Base-by-base conservation (phyloP, 2,888 invertebrate species). In the Ophion ellenae region DNA sequence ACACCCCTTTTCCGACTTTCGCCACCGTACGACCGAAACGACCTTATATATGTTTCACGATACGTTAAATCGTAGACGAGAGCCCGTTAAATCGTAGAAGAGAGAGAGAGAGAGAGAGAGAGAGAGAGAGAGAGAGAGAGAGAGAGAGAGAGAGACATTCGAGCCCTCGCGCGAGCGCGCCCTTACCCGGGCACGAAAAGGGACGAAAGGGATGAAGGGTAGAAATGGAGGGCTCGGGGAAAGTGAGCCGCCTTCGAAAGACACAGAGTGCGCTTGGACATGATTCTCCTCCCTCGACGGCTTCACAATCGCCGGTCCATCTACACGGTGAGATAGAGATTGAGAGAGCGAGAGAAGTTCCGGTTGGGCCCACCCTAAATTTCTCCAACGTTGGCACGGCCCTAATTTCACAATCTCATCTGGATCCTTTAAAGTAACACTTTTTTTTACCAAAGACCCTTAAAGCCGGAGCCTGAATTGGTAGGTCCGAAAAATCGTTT, bases 51-150 rank as follows among this genome's bases (percentile, higher is more conserved):
- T 75, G 64, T n/a, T 63, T 59, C 66, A 57, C 57, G 36, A 20
- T 71, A 74, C 73, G 82, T 76, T 85, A 80, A 79, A 83, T 79
- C 83, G 79, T 67, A 28, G 69, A 59, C 57, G 59, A 78, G 63
- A 79, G 70, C 79, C 53, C 53, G 53, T 63, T 24, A 24, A 24
- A 24, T 24, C 24, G 24, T 24, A 24, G 24, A 24, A 40, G 47
- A 14, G 14, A 47, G 53, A 14, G 53, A 53, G 53, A 53, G 5
- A 17, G 53, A 17, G 2, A 53, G 14, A 53, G 17, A 53, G 53
- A 11, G 53, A 53, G 53, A 53, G 14, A 53, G 53, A 14, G 14
- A 53, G 14, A 53, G 53, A 53, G 53, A 53, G 53, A 53, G 53
- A 11, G 17, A 53, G 53, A 53, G 53, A 53, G 14, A 53, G 14